These are phyloP conservation scores for Yponomeuta evonymella DNA, from an alignment of 2,888 invertebrate species.

Conservation along the genomic window DNA sequence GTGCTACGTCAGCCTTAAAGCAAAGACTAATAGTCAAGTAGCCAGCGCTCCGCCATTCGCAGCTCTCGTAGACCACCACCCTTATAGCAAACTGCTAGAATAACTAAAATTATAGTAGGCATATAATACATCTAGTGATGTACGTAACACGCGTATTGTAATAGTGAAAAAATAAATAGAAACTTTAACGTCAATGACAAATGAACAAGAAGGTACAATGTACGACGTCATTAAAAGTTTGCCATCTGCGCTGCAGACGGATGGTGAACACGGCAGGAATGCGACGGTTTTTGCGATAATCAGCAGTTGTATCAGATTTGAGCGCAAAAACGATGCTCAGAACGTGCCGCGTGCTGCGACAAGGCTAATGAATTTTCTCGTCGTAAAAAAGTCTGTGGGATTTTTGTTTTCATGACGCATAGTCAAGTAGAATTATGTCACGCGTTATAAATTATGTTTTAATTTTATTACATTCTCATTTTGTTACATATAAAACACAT, in stretches of 20 bases:
- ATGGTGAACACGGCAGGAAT: neutral
- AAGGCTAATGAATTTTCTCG: neutral
- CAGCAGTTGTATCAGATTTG: neutral
- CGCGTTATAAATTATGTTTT: neutral
- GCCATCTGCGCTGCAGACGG: neutral
- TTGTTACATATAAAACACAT: neutral
- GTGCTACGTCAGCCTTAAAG: too few relatives aligned
- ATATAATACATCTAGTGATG: too few relatives aligned
- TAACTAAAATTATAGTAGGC: too few relatives aligned
- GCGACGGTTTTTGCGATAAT: neutral
- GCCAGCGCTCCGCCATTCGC: too few relatives aligned
- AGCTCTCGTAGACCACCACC: neutral
- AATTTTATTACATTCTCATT: neutral
- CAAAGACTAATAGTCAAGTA: too few relatives aligned
- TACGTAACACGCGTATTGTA: neutral
- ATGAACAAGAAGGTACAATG: neutral
- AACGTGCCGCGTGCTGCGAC: neutral
- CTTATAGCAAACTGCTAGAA: neutral
- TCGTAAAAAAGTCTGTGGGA: neutral
- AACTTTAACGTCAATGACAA: neutral
- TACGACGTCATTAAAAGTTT: neutral
- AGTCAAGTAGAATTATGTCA: neutral
- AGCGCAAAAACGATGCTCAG: neutral
- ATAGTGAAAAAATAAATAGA: neutral
- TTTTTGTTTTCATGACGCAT: neutral